Base-by-base conservation (phyloP, 2,797 vertebrate genomes). In the Natrix natrix region DNA sequence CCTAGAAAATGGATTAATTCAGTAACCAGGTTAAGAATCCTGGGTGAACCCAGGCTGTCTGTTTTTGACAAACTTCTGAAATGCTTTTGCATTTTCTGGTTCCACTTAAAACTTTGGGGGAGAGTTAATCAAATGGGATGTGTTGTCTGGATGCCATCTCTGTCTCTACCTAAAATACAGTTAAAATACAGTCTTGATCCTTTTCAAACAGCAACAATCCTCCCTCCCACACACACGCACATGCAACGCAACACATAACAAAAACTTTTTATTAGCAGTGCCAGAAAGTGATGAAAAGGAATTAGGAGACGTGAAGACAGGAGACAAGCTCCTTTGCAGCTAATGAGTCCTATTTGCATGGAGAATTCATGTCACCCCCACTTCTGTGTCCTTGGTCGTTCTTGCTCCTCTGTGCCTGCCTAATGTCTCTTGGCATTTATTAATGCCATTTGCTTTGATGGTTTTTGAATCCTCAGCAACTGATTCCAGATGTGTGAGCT, bases 401-500 rank as follows among this genome's bases (percentile, higher is more conserved):
- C 28, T 13, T 2, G 10, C 24, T 57, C 90, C 28, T 61, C 43
- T 26, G 43, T 16, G 22, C 57, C 57, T 89, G 92, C 48, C 87
- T 63, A 63, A 63, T n/a, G 69, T 91, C 86, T 93, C 63, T 87
- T 74, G 55, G 86, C 57, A 32, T 88, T 88, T 91, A 93, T 93
- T 91, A 93, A 93, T 91, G 37, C 66, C 57, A 93, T 91, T 93
- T 89, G 63, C 92, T 93, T 89, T 91, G 92, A 88, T 93, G 86
- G 57, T 88, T 88, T 60, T 56, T 86, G 91, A 93, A 91, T 87
- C 88, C 87, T 86, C 83, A 12, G 22, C 92, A 91, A 93, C 66
- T 17, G 20, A 20, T 91, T 93, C 92, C 92, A 93, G 92, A 93
- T 91, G 92, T 91, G 86, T 28, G 11, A 14, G 20, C 63, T 37